Evolutionary conservation across 2,797 vertebrate species (phyloP).

Genomic region (Malurus splendens): DNA sequence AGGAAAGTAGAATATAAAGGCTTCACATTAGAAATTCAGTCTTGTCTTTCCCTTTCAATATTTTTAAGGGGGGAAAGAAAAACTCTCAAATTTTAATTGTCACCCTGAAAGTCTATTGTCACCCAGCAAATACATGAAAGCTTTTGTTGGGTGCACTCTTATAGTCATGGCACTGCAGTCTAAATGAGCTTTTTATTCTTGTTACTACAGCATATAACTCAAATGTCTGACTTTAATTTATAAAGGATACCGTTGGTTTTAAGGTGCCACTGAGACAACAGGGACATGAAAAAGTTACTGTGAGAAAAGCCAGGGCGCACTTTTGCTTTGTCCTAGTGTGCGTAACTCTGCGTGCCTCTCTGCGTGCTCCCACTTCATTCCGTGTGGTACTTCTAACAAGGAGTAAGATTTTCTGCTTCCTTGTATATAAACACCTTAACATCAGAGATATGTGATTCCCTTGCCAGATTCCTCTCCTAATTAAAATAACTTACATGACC

Average conservation of each 20-base stretch:
- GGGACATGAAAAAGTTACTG: background rate
- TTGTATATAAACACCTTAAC: background rate
- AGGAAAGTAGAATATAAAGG: background rate
- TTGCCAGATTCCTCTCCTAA: background rate
- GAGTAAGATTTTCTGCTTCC: constrained; percentile 1
- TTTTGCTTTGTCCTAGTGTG: background rate
- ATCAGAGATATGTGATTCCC: background rate
- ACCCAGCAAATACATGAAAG: background rate
- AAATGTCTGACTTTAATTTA: background rate
- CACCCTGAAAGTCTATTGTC: background rate
- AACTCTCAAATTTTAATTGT: background rate
- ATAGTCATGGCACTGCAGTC: background rate
- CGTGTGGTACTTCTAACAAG: background rate
- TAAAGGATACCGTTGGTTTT: background rate
- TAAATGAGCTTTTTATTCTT: background rate
- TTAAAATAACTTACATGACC: constrained; percentile 11
- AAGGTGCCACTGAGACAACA: background rate
- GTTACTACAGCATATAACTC: background rate
- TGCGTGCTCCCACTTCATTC: background rate
- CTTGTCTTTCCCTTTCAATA: background rate
- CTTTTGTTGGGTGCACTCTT: background rate
- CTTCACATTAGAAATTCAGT: background rate
- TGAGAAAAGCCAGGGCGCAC: background rate
- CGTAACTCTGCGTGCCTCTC: background rate
- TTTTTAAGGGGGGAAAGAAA: background rate